phyloP scores from a whole-genome alignment of 1,140 invertebrate genomes.

The Drosophila arawakana region DNA sequence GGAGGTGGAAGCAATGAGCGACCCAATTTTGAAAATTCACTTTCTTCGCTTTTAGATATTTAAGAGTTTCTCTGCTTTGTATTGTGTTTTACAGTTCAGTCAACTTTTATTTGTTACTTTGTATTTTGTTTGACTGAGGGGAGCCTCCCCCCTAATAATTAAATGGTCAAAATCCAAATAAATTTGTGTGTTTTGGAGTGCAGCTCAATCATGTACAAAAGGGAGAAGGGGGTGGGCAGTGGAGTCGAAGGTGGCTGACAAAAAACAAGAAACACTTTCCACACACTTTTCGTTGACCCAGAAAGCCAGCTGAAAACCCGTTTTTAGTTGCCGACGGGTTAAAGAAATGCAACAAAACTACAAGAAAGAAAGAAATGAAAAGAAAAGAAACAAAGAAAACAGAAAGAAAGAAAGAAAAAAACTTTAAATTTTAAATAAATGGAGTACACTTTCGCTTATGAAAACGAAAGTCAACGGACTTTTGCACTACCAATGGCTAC shows the following conservation, averaged over 20 bases:
- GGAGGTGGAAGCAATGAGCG: slow-evolving; percentile 25
- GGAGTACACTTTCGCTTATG: slow-evolving; percentile 83
- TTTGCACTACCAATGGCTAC: slow-evolving; percentile 42
- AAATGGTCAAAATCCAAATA: slow-evolving; percentile 75
- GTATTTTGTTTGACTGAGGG: neutral
- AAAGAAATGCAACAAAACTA: slow-evolving; percentile 61
- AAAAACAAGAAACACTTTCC: slow-evolving; percentile 63
- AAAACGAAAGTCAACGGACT: slow-evolving; percentile 82
- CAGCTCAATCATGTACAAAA: slow-evolving; percentile 52
- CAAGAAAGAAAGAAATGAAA: slow-evolving; percentile 46
- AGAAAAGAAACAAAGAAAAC: slow-evolving; percentile 53
- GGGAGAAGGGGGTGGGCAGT: neutral
- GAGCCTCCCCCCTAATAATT: slow-evolving; percentile 45
- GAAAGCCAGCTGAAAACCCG: slow-evolving; percentile 54
- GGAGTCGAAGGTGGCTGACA: neutral
- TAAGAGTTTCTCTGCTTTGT: slow-evolving; percentile 56
- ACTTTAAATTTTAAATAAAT: slow-evolving; percentile 72
- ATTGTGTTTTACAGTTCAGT: slow-evolving; percentile 50
- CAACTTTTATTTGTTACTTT: slow-evolving; percentile 42
- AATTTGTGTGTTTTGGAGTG: slow-evolving; percentile 44
- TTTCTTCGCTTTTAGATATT: slow-evolving; percentile 68
- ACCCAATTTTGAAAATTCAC: slow-evolving; percentile 75
- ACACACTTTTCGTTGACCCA: slow-evolving; percentile 72
- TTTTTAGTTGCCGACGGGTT: slow-evolving; percentile 46
- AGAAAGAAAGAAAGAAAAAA: slow-evolving; percentile 64